Conservation (phyloP, 2,888 invertebrate species). For the Acleris literana region DNA sequence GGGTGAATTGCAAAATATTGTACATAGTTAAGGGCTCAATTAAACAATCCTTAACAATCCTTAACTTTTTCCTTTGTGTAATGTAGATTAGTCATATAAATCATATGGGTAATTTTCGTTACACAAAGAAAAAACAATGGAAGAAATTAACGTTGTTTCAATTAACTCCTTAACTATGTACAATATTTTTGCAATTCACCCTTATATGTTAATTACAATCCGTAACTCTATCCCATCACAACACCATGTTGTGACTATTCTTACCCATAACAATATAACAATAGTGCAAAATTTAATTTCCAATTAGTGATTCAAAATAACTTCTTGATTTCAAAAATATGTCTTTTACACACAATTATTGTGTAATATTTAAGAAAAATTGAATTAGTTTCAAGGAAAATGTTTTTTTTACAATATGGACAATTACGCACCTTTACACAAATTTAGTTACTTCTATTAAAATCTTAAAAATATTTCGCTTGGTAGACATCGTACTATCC, state of each 20-base stretch:
- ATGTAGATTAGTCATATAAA: too few species aligned
- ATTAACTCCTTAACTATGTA: too few species aligned
- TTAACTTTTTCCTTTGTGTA: too few species aligned
- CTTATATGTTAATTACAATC: constrained; percentile 44
- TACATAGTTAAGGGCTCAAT: too few species aligned
- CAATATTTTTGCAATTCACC: too few species aligned
- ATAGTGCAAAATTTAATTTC: constrained; percentile 27
- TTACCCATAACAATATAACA: constrained; percentile 30
- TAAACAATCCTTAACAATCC: too few species aligned
- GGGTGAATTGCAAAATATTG: too few species aligned
- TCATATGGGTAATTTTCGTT: too few species aligned
- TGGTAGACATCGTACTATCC: constrained; percentile 26
- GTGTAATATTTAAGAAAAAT: constrained; percentile 17
- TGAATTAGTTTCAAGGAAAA: constrained; percentile 1
- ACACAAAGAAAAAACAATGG: too few species aligned
- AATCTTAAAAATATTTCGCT: constrained; percentile 34
- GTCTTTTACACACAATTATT: constrained; percentile 12
- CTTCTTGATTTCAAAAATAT: constrained; percentile 28
- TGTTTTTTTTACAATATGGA: constrained; percentile 16
- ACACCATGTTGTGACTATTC: constrained; percentile 18
- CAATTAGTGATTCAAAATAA: constrained; percentile 23
- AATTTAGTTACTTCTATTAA: constrained; percentile 24
- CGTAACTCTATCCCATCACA: constrained; percentile 41
- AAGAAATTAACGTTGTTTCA: too few species aligned
- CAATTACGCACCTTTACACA: constrained; percentile 18